Evolutionary conservation across 1,140 invertebrate species (phyloP).

Genomic region (Ceratina calcarata): DNA sequence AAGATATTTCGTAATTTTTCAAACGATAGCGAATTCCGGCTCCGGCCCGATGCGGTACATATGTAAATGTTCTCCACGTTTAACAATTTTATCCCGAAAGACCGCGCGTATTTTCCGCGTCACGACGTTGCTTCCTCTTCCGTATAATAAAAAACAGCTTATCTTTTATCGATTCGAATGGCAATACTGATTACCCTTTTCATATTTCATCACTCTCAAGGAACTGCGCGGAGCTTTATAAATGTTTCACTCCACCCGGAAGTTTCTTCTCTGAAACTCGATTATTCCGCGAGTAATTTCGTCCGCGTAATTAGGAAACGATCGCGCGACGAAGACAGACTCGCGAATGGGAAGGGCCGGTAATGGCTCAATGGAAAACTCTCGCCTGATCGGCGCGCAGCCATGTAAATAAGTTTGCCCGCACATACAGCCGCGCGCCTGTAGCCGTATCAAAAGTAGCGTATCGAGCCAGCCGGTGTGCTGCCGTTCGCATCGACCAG

Average conservation of each 20-base stretch:
- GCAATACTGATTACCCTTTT: too few species aligned
- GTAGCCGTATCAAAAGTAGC: not conserved
- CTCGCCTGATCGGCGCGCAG: conserved; percentile 24
- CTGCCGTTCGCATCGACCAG: conserved; percentile 8
- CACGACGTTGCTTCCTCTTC: too few species aligned
- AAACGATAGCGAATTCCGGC: not conserved
- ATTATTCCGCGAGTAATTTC: too few species aligned
- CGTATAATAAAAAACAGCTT: not conserved
- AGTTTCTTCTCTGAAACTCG: too few species aligned
- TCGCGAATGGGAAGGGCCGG: not conserved
- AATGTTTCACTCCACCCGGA: too few species aligned
- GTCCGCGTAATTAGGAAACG: not conserved
- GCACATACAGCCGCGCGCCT: conserved; percentile 15
- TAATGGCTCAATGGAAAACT: conserved; percentile 40
- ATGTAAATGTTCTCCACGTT: too few species aligned
- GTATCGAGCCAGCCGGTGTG: conserved; percentile 35
- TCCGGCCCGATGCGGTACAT: not conserved
- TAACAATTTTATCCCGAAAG: not conserved
- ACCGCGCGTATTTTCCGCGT: too few species aligned
- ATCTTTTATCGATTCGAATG: too few species aligned
- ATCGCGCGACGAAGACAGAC: not conserved
- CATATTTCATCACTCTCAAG: too few species aligned
- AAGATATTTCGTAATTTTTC: conserved; percentile 18
- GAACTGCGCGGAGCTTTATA: too few species aligned
- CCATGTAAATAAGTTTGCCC: conserved; percentile 48